Evolutionary conservation across 2,113 vertebrate species (phyloP), one percentile per base, ranked within the genome.

Genomic region (Malurus alboscapulatus): DNA sequence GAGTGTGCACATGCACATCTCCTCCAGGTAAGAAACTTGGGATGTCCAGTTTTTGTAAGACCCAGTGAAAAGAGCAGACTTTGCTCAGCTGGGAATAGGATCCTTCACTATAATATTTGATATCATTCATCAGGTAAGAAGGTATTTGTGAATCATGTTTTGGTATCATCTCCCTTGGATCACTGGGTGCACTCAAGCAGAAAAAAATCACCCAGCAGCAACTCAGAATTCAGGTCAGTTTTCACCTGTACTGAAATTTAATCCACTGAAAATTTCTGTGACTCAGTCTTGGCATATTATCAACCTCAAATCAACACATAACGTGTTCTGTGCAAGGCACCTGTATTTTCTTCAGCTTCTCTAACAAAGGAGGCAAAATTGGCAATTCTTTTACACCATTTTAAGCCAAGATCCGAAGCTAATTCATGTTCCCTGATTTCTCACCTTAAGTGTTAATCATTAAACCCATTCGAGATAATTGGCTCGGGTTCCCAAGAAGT

Each of bases 391-490:
- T 57, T 7, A 55, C 44, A 57, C 16, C 38, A 59, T 19, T 88
- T 62, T 29, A 72, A 51, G 36, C 59, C 73, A 84, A 50, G 12
- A 61, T 62, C 47, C 13, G 3, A 25, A 54, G 32, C 13, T 61
- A 88, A 87, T 74, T 77, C 51, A 36, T 19, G 32, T 17, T 69
- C 68, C 42, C 51, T 24, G 45, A 74, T 91, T 93, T 89, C 59
- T 78, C 57, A 14, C 74, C 29, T 84, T 44, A 67, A 68, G 6
- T 57, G 69, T 87, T 95, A 91, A 91, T 81, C 44, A 62, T 91
- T 91, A 93, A 81, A 62, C 53, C 63, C 68, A 45, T 71, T 91
- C 55, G 51, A 92, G 87, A 18, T 40, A 94, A 94, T 36, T 94
- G 84, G 58, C 87, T 87, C 26, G 58, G 71, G 44, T 38, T 63